Evolutionary conservation across 2,113 vertebrate species (phyloP).

Genomic region (Crotalus viridis): DNA sequence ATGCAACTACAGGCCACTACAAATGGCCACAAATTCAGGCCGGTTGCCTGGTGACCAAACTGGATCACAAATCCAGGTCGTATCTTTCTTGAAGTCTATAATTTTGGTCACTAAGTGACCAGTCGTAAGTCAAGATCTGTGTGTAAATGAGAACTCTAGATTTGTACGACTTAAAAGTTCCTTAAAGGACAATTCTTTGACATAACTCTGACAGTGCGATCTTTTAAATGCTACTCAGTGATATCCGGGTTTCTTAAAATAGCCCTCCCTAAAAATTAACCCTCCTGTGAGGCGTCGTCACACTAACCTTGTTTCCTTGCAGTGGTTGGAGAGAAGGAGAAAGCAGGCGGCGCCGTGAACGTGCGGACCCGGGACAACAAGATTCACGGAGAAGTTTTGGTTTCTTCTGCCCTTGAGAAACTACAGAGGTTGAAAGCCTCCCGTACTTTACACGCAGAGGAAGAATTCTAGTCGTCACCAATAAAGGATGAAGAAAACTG

Average conservation of each 20-base stretch:
- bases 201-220: no score
- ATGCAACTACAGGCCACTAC: no score
- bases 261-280: not conserved
- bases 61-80: not conserved
- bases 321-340: constrained; percentile 97
- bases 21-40: not conserved
- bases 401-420: constrained; percentile 79
- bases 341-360: constrained; percentile 79
- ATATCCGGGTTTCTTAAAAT: not conserved
- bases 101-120: not conserved
- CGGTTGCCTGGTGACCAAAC: not conserved
- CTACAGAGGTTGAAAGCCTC: constrained; percentile 79
- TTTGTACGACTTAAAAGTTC: not conserved
- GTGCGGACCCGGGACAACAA: constrained; percentile 94
- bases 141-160: not conserved
- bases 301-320: constrained; percentile 43
- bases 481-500: not conserved
- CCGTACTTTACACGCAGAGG: constrained; percentile 78
- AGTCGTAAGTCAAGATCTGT: not conserved
- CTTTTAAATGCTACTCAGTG: not conserved
- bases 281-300: not conserved
- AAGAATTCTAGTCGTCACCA: constrained; percentile 75
- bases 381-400: constrained; percentile 83
- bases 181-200: not conserved
- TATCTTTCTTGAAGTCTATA: not conserved